phyloP scores from a whole-genome alignment of 2,113 vertebrate species.

The Lasiurus cinereus region DNA sequence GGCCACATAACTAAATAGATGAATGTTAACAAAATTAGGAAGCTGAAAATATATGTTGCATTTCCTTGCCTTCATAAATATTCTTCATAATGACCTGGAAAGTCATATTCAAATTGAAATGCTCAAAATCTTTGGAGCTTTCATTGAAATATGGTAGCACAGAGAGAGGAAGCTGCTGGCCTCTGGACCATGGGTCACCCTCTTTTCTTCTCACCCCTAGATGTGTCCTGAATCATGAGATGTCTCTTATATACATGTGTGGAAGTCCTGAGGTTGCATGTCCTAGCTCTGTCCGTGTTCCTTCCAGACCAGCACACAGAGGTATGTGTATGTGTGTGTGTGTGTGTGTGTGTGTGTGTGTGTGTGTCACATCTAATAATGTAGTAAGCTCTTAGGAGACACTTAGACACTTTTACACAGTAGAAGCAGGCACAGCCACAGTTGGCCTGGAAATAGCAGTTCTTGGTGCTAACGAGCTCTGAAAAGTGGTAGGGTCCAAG shows the following conservation, averaged over 20 bases:
- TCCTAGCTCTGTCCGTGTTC: background rate
- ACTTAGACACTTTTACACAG: rapidly evolving
- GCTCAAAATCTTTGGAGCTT: background rate
- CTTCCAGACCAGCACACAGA: background rate
- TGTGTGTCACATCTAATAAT: background rate
- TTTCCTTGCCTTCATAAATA: background rate
- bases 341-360: too few relatives aligned
- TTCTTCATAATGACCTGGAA: background rate
- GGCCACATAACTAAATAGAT: background rate
- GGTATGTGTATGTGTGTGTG: too few relatives aligned
- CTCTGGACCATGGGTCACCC: background rate
- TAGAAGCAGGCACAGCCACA: background rate
- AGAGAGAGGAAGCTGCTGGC: background rate
- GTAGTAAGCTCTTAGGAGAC: background rate
- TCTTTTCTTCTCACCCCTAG: background rate
- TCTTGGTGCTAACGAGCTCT: background rate
- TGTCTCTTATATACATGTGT: background rate
- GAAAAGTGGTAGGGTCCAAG: background rate
- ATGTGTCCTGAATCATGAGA: background rate
- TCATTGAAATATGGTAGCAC: background rate
- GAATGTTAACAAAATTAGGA: background rate
- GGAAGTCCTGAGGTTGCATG: background rate
- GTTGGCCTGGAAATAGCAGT: background rate
- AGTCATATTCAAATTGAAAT: background rate
- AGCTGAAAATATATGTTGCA: background rate